A percentile compares a stretch with the other conserved stretches of the same genome.
phyloP scores from a whole-genome alignment of 2,797 vertebrate genomes.

The Chrosomus eos region DNA sequence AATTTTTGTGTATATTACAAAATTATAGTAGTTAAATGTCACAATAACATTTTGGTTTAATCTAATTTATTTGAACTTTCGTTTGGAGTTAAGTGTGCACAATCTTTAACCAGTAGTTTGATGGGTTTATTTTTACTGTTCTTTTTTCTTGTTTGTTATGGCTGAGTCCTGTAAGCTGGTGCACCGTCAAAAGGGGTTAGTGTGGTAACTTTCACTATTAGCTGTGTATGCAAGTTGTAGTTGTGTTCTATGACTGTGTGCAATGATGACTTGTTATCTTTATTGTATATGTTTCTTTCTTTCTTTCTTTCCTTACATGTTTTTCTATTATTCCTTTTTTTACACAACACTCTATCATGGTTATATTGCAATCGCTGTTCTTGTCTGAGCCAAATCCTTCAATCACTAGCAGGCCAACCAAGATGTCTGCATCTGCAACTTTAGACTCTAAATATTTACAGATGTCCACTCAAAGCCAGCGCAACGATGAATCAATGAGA shows the following conservation, averaged over 20 bases:
- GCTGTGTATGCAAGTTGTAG: neutral
- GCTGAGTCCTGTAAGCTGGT: neutral
- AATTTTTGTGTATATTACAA: too few species aligned
- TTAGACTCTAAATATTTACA: conserved; percentile 56
- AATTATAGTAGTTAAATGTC: too few species aligned
- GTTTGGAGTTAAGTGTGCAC: neutral
- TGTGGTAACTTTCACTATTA: neutral
- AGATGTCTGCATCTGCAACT: conserved; percentile 32
- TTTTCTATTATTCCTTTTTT: neutral
- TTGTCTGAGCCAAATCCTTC: neutral
- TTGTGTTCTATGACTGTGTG: neutral
- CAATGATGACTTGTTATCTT: neutral
- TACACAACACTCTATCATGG: neutral
- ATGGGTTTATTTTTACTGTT: neutral
- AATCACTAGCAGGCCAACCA: conserved; percentile 8
- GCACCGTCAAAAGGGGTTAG: neutral
- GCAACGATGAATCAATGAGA: conserved; percentile 28
- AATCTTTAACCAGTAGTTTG: neutral
- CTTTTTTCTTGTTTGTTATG: neutral
- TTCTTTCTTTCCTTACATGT: neutral
- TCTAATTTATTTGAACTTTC: neutral
- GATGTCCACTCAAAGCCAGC: conserved; percentile 18
- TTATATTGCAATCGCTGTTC: neutral
- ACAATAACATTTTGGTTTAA: too few species aligned
- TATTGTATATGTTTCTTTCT: neutral